Evolutionary conservation across 2,888 invertebrate species (phyloP).

Genomic region (Syritta pipiens): DNA sequence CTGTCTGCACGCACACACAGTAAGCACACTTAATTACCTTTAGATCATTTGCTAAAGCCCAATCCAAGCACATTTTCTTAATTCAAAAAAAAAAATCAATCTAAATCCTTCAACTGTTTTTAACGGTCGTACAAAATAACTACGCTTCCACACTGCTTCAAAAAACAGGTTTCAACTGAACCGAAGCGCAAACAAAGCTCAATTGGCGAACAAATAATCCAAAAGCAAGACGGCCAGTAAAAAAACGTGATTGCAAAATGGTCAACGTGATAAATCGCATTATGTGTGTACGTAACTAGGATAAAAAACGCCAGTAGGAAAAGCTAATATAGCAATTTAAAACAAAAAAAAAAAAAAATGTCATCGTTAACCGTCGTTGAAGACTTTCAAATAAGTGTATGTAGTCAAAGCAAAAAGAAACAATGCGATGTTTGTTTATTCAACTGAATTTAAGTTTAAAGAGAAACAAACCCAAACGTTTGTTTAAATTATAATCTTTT

Average conservation of each 20-base stretch:
- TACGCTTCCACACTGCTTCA: slow-evolving; percentile 13
- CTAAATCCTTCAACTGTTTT: slow-evolving; percentile 45
- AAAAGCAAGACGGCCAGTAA: slow-evolving; percentile 70
- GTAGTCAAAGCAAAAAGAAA: too few species aligned
- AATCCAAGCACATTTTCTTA: slow-evolving; percentile 43
- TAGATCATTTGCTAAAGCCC: slow-evolving; percentile 22
- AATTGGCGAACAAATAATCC: slow-evolving; percentile 36
- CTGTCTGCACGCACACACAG: too few species aligned
- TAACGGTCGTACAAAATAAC: slow-evolving; percentile 40
- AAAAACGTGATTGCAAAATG: slow-evolving; percentile 73
- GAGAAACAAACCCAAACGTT: too few species aligned
- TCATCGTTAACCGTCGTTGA: too few species aligned
- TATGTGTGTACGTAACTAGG: slow-evolving; percentile 18
- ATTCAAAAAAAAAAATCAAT: slow-evolving; percentile 34
- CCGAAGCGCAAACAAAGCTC: slow-evolving; percentile 33
- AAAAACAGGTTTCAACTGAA: slow-evolving; percentile 45
- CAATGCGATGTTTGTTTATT: too few species aligned
- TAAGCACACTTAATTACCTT: slow-evolving; percentile 23
- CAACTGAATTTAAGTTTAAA: too few species aligned
- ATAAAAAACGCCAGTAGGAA: background rate
- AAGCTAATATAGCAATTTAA: too few species aligned
- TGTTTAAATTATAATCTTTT: too few species aligned
- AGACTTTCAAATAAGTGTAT: too few species aligned
- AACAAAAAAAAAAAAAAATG: too few species aligned
- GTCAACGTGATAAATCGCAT: slow-evolving; percentile 48